Conservation (phyloP, 2,113 vertebrate genomes). For the Nanorana parkeri region DNA sequence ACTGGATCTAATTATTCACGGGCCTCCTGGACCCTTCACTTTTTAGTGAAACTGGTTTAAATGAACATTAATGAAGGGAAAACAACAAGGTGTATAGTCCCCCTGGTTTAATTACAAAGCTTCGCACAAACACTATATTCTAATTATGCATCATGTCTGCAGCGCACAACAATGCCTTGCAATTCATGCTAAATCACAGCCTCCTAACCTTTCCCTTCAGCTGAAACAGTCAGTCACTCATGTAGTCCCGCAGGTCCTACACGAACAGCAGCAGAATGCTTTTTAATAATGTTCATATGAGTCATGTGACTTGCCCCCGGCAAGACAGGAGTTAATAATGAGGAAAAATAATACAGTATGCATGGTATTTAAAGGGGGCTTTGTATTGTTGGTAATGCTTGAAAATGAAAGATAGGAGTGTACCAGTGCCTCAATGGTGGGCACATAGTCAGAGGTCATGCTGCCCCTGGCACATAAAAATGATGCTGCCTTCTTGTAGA, state of each 20-base stretch:
- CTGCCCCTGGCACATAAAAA: too few species aligned
- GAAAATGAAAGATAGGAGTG: too few species aligned
- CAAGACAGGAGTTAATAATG: neutral
- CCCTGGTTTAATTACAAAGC: conserved; percentile 55
- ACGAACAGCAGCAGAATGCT: neutral
- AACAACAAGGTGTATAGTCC: conserved; percentile 46
- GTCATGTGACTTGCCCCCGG: neutral
- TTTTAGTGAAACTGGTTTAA: conserved; percentile 48
- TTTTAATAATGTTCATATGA: neutral
- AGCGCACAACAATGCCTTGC: conserved; percentile 61
- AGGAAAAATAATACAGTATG: too few species aligned
- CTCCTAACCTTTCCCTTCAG: conserved; percentile 61
- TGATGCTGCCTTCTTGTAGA: too few species aligned
- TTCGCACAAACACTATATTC: conserved; percentile 44
- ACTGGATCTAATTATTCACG: conserved; percentile 26
- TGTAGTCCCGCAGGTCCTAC: conserved; percentile 7
- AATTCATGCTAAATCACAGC: conserved; percentile 59
- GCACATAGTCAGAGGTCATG: too few species aligned
- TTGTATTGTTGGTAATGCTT: too few species aligned
- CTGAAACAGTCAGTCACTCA: conserved; percentile 51
- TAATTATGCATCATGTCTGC: conserved; percentile 49
- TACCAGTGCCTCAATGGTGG: too few species aligned
- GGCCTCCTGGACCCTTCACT: conserved; percentile 23
- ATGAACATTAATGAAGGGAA: conserved; percentile 48
- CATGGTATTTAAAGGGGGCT: too few species aligned